phyloP scores from a whole-genome alignment of 2,888 invertebrate genomes.

The Chironomus riparius region DNA sequence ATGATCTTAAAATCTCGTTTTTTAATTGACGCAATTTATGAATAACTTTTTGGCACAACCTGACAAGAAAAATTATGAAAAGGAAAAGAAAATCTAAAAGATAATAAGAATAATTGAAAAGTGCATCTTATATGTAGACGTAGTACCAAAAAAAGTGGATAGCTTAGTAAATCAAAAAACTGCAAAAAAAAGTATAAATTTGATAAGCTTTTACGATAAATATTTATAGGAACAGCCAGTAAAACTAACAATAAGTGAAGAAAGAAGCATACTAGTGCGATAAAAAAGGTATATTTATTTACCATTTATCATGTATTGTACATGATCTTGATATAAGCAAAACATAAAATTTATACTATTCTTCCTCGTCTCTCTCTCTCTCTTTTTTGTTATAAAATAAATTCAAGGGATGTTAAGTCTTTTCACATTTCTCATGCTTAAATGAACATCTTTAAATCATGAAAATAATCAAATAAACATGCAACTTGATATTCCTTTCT shows the following conservation, averaged over 20 bases:
- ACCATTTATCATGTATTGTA: not conserved
- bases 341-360: not conserved
- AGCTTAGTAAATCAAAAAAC: not conserved
- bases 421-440: too few relatives aligned
- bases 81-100: not conserved
- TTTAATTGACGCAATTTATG: too few relatives aligned
- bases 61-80: too few relatives aligned
- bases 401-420: too few relatives aligned
- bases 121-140: conserved; percentile 5
- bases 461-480: too few relatives aligned
- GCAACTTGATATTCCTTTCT: too few relatives aligned
- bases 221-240: too few relatives aligned
- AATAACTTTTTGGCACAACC: too few relatives aligned
- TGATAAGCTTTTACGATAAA: not conserved
- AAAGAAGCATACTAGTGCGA: not conserved
- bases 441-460: too few relatives aligned
- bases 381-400: too few relatives aligned
- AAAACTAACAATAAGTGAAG: not conserved
- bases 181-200: not conserved
- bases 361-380: not conserved
- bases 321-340: not conserved
- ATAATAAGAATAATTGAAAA: conserved; percentile 9
- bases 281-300: not conserved
- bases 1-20: too few relatives aligned
- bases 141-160: too few relatives aligned